Conservation (phyloP, 2,797 vertebrate species). For the Nothura maculosa region DNA sequence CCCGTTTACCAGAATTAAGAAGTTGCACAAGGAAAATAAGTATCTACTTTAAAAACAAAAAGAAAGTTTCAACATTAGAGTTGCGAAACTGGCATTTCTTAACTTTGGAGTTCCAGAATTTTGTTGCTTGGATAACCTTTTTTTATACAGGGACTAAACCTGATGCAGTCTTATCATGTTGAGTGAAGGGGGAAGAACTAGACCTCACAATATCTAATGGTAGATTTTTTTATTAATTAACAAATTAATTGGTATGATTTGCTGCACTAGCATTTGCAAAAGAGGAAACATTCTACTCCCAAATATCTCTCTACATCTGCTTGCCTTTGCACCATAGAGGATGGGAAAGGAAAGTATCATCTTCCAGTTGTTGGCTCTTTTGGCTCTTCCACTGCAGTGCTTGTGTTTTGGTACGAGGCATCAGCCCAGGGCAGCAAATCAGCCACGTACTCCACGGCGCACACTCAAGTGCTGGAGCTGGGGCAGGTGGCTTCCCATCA, state of each 20-base stretch:
- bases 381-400: background rate
- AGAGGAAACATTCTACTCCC: background rate
- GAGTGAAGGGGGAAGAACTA: background rate
- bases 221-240: background rate
- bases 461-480: background rate
- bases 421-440: background rate
- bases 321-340: background rate
- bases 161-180: background rate
- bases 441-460: background rate
- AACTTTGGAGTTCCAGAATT: background rate
- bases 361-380: background rate
- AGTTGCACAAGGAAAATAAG: background rate
- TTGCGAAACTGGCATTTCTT: constrained; percentile 1
- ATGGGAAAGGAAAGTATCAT: background rate
- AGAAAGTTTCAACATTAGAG: background rate
- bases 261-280: background rate
- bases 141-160: rapidly evolving
- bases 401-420: background rate
- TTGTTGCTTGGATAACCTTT: background rate
- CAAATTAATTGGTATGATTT: background rate
- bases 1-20: background rate
- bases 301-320: background rate
- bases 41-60: background rate
- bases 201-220: background rate
- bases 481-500: background rate